Conservation (phyloP, 1,140 invertebrate species). For the Venustaconcha ellipsiformis region DNA sequence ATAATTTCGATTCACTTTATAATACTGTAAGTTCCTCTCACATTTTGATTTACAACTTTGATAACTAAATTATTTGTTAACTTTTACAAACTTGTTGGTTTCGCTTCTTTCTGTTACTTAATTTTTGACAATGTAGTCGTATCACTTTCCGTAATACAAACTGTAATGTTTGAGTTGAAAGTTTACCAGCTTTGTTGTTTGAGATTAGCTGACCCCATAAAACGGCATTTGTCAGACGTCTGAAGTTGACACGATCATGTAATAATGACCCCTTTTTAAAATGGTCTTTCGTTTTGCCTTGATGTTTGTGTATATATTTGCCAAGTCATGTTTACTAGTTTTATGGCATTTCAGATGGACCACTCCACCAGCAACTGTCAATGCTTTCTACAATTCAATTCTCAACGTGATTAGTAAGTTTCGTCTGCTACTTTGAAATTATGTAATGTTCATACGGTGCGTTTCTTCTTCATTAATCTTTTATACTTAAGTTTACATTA, state of each 20-base stretch:
- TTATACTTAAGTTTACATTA: not conserved
- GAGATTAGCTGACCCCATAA: not conserved
- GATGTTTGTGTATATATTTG: not conserved
- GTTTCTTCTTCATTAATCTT: not conserved
- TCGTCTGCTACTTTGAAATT: not conserved
- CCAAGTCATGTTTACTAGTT: not conserved
- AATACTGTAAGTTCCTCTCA: too few species aligned
- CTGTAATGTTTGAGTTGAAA: too few species aligned
- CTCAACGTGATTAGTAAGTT: conserved; percentile 35
- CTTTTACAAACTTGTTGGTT: too few species aligned
- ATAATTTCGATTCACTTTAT: too few species aligned
- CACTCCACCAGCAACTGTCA: conserved; percentile 27
- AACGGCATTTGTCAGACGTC: not conserved
- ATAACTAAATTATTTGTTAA: too few species aligned
- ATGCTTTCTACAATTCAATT: conserved; percentile 33
- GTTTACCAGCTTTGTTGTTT: not conserved
- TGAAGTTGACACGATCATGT: not conserved
- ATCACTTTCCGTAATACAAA: too few species aligned
- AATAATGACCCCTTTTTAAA: not conserved
- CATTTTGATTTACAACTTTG: too few species aligned
- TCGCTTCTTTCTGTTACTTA: too few species aligned
- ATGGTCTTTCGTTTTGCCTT: too few species aligned
- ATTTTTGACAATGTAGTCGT: too few species aligned
- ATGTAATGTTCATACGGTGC: not conserved
- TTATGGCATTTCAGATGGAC: conserved; percentile 29